Conservation (phyloP, 2,888 invertebrate species). For the Tanaodytes sp. region DNA sequence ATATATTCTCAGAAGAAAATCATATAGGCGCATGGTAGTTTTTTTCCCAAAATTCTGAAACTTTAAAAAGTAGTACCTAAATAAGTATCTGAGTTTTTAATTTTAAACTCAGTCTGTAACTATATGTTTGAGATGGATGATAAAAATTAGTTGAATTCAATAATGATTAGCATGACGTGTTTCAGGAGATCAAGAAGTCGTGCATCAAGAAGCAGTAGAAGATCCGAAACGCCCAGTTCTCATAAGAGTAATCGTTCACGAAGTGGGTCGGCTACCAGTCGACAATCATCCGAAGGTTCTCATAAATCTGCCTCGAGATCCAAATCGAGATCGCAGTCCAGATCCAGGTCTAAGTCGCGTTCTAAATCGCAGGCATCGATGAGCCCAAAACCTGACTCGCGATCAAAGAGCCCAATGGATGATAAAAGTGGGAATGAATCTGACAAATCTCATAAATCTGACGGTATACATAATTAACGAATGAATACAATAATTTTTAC, state of each 20-base stretch:
- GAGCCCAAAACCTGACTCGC: constrained; percentile 52
- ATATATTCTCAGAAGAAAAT: too few relatives aligned
- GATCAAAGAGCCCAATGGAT: constrained; percentile 57
- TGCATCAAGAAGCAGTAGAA: constrained; percentile 61
- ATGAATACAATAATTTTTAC: too few relatives aligned
- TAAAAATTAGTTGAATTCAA: too few relatives aligned
- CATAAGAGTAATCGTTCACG: constrained; percentile 63
- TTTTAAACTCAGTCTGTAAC: too few relatives aligned
- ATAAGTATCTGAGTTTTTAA: too few relatives aligned
- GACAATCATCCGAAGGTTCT: constrained; percentile 53
- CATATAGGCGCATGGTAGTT: too few relatives aligned
- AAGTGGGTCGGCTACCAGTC: constrained; percentile 57
- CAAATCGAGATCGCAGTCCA: constrained; percentile 42
- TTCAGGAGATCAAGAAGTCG: constrained; percentile 70
- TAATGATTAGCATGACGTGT: too few relatives aligned
- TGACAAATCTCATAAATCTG: constrained; percentile 60
- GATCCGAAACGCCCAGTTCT: constrained; percentile 62
- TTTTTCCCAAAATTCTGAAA: too few relatives aligned
- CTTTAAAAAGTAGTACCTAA: too few relatives aligned
- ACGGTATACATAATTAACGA: too few relatives aligned
- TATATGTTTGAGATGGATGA: too few relatives aligned
- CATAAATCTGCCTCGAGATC: constrained; percentile 45
- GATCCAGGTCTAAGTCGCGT: constrained; percentile 34
- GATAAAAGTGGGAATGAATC: constrained; percentile 67
- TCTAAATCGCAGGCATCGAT: constrained; percentile 44